Conservation (phyloP, 2,797 vertebrate genomes). For the Propithecus perrieri region DNA sequence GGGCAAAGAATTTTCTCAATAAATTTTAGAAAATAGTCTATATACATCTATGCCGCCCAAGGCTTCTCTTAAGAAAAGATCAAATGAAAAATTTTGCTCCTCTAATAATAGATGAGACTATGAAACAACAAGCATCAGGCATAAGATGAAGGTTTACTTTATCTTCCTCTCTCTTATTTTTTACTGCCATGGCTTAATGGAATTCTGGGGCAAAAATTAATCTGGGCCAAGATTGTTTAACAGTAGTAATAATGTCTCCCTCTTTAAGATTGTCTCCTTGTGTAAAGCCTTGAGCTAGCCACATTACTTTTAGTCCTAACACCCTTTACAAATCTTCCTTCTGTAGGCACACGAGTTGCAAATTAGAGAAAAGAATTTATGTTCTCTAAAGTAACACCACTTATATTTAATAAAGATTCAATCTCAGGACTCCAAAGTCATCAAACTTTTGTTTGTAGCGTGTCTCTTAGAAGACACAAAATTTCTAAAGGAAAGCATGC, state of each 20-base stretch:
- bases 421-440: neutral
- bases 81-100: constrained; percentile 55
- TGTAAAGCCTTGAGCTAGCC: neutral
- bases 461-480: neutral
- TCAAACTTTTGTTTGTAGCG: neutral
- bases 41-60: neutral
- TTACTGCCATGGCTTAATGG: neutral
- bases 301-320: neutral
- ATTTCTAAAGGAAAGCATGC: neutral
- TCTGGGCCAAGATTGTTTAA: neutral
- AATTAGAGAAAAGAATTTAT: constrained; percentile 17
- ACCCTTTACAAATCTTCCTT: constrained; percentile 4
- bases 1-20: constrained; percentile 59
- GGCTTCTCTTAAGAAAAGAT: neutral
- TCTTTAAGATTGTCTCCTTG: neutral
- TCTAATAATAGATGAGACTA: constrained; percentile 62
- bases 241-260: neutral
- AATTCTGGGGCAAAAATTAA: neutral
- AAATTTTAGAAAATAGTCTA: constrained; percentile 46
- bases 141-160: constrained; percentile 30
- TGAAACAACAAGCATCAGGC: constrained; percentile 55
- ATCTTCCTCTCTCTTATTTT: neutral
- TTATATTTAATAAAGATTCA: neutral
- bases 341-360: neutral
- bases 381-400: neutral